Evolutionary conservation across 1,140 invertebrate genomes (phyloP), one percentile per base, ranked within the genome.

Genomic region (Drosophila arizonae): DNA sequence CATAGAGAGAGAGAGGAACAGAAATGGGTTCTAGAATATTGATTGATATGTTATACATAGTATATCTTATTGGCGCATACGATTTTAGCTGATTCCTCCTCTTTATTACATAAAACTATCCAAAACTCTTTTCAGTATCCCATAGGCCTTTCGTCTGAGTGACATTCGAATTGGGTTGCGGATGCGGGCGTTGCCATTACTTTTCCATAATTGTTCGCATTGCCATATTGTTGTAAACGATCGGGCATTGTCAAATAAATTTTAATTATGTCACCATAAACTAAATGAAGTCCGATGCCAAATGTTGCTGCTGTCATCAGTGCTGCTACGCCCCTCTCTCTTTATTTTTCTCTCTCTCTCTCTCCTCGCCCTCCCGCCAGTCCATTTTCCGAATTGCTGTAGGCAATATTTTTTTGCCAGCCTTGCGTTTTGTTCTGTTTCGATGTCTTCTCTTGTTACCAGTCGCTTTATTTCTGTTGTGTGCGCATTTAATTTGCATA

Each of bases 261-360:
- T 85, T 80, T 77, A 85, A 85, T 80, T 85, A 85, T 85, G 81
- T 85, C 81, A 77, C 81, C 81, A 86, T 77, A 85, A 86, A 81
- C 73, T 52, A 85, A 80, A 80, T 62, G 55, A 63, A 84, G 62
- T 61, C 63, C 46, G 48, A 36, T 36, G 64, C 28, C 43, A 24
- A 52, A 41, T 21, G 71, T 58, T 62, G 60, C 41, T 70, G 72
- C 64, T 65, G 67, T 73, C 71, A 69, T 45, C 24, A 69, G 41
- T 58, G 26, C 39, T 45, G n/a, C n/a, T 17, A 46, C 9, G 43
- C n/a, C 17, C 43, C 10, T 24, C 46, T n/a, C 17, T 21, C 4
- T 17, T 21, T 24, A 9, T 26, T 9, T 24, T 5, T 10, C 33
- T 11, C 58, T 24, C 41, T 17, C 17, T 17, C 17, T 17, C 17